Evolutionary conservation across 2,113 vertebrate genomes (phyloP).

Genomic region (Cyanoderma ruficeps): DNA sequence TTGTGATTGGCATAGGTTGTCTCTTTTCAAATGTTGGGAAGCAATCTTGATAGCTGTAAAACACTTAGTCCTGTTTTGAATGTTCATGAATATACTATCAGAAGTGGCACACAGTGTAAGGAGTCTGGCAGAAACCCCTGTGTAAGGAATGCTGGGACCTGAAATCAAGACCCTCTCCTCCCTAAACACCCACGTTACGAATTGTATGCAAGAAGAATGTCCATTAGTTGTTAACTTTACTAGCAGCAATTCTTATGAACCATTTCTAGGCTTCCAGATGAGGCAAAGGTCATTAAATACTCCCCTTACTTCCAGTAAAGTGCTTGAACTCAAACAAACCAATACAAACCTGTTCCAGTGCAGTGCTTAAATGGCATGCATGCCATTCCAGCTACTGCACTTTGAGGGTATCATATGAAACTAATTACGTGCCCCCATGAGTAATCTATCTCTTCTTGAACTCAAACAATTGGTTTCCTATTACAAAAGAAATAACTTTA

Average conservation of each 20-base stretch:
- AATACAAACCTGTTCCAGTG: conserved; percentile 14
- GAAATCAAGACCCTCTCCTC: background rate
- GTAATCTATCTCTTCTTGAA: background rate
- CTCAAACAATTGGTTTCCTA: background rate
- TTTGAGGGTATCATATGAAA: conserved; percentile 27
- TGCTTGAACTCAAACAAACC: background rate
- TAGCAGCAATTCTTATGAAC: background rate
- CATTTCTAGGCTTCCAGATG: background rate
- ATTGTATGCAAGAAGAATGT: background rate
- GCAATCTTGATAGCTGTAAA: background rate
- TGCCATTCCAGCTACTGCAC: background rate
- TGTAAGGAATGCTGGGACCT: background rate
- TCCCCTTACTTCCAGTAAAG: background rate
- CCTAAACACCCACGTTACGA: background rate
- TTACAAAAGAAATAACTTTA: conserved; percentile 18
- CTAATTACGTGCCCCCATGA: background rate
- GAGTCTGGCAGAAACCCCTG: background rate
- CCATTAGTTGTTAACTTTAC: background rate
- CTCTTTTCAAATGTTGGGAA: background rate
- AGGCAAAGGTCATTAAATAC: conserved; percentile 23
- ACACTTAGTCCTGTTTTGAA: background rate
- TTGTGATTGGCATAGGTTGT: background rate
- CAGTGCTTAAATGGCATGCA: conserved; percentile 12
- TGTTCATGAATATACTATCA: background rate
- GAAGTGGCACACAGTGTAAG: background rate